Base-by-base conservation (phyloP, 2,888 invertebrate species). In the Xanthorhoe spadicearia region DNA sequence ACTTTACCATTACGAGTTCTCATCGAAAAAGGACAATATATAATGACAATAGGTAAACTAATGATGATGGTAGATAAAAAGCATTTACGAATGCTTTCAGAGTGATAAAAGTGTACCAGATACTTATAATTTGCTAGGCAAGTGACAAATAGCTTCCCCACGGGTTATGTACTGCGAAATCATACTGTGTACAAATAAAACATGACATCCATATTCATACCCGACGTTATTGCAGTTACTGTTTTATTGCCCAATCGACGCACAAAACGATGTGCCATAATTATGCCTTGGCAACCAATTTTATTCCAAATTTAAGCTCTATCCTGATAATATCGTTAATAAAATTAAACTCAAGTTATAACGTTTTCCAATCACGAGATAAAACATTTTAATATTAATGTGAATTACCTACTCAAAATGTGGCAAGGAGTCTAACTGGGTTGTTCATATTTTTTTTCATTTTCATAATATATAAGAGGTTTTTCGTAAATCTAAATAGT, bases 121-220 rank as follows among this genome's bases (percentile, higher is more conserved):
- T 59, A n/a, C 5, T 56, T 43, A 38, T 54, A 6, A 23, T 35
- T 17, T 2, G 5, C 43, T 51, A 23, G 48, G 18, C 54, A 58
- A 32, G 15, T 62, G 50, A 55, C 51, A 63, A 55, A 63, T 55
- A 66, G 54, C 54, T 61, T 48, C 43, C 51, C 59, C 28, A 38
- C 51, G 52, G 59, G 53, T 28, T 65, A 59, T 55, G 38, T 55
- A 60, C 55, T 63, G 59, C 62, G 55, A 67, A 59, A 67, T 67
- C 59, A 63, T 52, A 59, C 51, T 57, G 59, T 55, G 59, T 23
- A 59, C 62, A 59, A 62, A 67, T 67, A 67, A 67, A 66, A 58
- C 54, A 66, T 55, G 46, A 59, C 61, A 62, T 62, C 59, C 61
- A 59, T 59, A 66, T 62, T 66, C 62, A 67, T 62, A 59, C 58